Percentiles rank a stretch among this genome's conserved stretches.
Evolutionary conservation across 2,113 vertebrate genomes (phyloP).

Genomic region (Nesogale talazaci): DNA sequence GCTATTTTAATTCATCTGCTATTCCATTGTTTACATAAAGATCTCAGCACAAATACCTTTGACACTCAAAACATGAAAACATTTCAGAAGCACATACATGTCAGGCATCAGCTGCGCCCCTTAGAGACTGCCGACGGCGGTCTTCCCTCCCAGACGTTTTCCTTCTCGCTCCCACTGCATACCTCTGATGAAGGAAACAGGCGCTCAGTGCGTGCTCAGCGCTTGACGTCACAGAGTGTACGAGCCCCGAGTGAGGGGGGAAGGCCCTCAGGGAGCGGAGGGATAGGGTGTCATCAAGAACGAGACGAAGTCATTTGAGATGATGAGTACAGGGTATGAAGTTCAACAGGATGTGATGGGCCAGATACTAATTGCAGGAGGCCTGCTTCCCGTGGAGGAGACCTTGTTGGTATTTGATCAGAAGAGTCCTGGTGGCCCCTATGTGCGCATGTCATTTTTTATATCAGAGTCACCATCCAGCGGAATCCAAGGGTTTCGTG

Average conservation of each 20-base stretch:
- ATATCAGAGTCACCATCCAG: background rate
- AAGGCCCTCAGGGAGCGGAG: background rate
- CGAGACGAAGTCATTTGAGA: background rate
- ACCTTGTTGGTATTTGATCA: background rate
- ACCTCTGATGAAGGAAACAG: too few relatives aligned
- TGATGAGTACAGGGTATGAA: background rate
- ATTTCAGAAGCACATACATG: background rate
- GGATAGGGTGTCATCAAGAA: background rate
- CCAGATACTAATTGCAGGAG: background rate
- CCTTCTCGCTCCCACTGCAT: background rate
- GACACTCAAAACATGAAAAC: background rate
- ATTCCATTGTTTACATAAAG: background rate
- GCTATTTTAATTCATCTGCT: background rate
- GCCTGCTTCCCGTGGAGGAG: background rate
- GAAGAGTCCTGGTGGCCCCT: background rate
- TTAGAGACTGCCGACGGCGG: rapidly evolving
- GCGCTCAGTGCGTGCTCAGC: background rate
- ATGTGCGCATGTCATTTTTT: background rate
- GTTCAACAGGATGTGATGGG: background rate
- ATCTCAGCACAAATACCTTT: background rate
- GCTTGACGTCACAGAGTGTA: background rate
- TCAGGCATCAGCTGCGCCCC: too few relatives aligned
- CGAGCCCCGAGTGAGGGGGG: background rate
- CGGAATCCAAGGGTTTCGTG: background rate
- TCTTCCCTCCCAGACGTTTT: background rate